Percentiles rank a stretch among this genome's conserved stretches.
phyloP scores from a whole-genome alignment of 2,888 invertebrate species.

The Leucozona laternaria region DNA sequence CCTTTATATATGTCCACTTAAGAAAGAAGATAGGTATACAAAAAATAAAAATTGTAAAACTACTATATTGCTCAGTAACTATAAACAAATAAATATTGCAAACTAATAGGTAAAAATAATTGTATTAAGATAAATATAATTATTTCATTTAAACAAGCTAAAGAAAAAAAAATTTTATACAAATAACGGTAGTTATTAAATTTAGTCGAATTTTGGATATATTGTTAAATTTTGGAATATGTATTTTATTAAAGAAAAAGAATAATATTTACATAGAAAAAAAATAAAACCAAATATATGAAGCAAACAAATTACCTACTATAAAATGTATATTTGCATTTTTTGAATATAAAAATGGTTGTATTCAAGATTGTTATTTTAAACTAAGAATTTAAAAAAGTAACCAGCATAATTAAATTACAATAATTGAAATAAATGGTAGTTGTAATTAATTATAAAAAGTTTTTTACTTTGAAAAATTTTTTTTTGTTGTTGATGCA shows the following conservation, averaged over 20 bases:
- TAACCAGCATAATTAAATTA: slow-evolving; percentile 9
- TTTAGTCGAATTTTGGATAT: slow-evolving; percentile 61
- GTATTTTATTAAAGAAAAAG: slow-evolving; percentile 61
- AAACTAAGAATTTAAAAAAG: slow-evolving; percentile 21
- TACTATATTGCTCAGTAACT: slow-evolving; percentile 50
- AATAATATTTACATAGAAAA: slow-evolving; percentile 5
- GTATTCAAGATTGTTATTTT: slow-evolving; percentile 67
- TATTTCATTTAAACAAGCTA: slow-evolving; percentile 41
- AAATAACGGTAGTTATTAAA: slow-evolving; percentile 48
- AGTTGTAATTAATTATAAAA: slow-evolving; percentile 44
- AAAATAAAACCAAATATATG: slow-evolving; percentile 6
- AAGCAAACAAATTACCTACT: slow-evolving; percentile 30
- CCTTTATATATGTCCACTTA: slow-evolving; percentile 43
- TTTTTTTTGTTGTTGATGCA: not conserved
- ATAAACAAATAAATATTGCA: slow-evolving; percentile 21
- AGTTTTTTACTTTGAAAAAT: slow-evolving; percentile 21
- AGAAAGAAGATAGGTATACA: not conserved
- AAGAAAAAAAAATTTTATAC: slow-evolving; percentile 25
- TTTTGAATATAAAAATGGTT: slow-evolving; percentile 57
- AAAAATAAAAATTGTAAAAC: slow-evolving; percentile 19
- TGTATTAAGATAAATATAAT: slow-evolving; percentile 29
- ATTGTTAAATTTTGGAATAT: slow-evolving; percentile 71
- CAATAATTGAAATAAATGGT: slow-evolving; percentile 51
- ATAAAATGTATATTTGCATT: slow-evolving; percentile 37
- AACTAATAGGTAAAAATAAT: slow-evolving; percentile 1